phyloP scores from a whole-genome alignment of 2,888 invertebrate genomes.

The Unio pictorum region DNA sequence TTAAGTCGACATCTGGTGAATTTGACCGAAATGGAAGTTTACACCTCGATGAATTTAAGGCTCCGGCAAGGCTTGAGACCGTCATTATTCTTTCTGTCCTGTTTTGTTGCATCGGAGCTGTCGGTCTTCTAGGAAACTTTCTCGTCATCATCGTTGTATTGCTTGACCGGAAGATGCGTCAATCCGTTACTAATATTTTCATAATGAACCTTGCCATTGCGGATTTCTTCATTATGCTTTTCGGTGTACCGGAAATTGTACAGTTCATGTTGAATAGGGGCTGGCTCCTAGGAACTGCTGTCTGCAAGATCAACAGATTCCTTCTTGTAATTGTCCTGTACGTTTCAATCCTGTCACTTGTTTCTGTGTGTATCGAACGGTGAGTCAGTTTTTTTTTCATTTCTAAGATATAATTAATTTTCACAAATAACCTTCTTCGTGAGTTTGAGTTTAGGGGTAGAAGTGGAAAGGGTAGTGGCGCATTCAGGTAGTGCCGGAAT shows the following conservation, averaged over 20 bases:
- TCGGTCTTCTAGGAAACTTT: slow-evolving; percentile 69
- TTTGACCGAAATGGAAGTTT: no score
- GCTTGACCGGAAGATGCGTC: slow-evolving; percentile 66
- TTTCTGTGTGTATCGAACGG: slow-evolving; percentile 72
- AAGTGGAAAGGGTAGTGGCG: no score
- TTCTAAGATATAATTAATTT: no score
- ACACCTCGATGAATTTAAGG: no score
- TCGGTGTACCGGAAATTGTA: slow-evolving; percentile 69
- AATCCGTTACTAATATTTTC: slow-evolving; percentile 69
- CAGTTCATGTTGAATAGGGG: slow-evolving; percentile 66
- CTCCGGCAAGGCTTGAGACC: slow-evolving; percentile 21
- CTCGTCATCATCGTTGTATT: slow-evolving; percentile 67
- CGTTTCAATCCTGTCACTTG: slow-evolving; percentile 72
- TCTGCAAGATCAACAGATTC: slow-evolving; percentile 71
- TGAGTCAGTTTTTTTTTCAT: slow-evolving; percentile 21
- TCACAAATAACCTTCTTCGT: no score
- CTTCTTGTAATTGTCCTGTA: slow-evolving; percentile 71
- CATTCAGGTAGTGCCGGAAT: no score
- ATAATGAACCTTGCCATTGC: slow-evolving; percentile 70
- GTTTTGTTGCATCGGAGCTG: slow-evolving; percentile 63
- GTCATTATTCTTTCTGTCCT: slow-evolving; percentile 57
- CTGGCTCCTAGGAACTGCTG: slow-evolving; percentile 63
- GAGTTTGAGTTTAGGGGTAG: no score
- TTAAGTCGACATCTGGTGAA: no score
- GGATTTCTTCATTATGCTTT: slow-evolving; percentile 67